Percentiles rank a stretch among this genome's conserved stretches.
Conservation (phyloP, 2,113 vertebrate genomes). For the Poicephalus gulielmi region DNA sequence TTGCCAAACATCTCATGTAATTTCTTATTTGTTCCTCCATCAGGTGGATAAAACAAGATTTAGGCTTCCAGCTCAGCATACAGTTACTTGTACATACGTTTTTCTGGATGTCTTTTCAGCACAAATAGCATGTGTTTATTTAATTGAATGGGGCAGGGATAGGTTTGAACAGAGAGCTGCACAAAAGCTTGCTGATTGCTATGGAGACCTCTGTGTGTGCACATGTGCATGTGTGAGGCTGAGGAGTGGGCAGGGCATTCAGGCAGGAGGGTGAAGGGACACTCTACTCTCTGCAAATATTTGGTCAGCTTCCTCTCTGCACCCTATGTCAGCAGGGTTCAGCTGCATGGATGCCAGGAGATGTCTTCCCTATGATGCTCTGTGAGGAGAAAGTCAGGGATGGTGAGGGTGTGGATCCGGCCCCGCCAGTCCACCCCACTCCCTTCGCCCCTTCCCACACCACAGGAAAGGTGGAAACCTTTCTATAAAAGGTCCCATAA, state of each 20-base stretch:
- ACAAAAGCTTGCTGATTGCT: background rate
- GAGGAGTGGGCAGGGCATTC: background rate
- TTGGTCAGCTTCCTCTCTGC: background rate
- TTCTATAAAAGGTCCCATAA: background rate
- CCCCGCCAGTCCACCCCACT: background rate
- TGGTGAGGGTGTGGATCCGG: accelerated
- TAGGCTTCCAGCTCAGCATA: background rate
- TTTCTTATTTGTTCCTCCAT: background rate
- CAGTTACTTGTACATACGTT: background rate
- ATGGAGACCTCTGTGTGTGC: background rate
- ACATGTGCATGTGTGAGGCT: accelerated
- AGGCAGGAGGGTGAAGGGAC: background rate
- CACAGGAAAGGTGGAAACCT: accelerated
- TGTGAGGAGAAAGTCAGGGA: background rate
- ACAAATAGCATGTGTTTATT: background rate
- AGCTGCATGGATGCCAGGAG: accelerated
- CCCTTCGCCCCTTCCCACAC: background rate
- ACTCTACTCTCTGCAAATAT: background rate
- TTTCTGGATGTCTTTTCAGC: background rate
- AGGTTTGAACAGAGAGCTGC: background rate
- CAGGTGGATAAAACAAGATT: background rate
- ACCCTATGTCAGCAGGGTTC: background rate
- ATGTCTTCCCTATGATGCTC: background rate
- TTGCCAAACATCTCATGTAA: background rate
- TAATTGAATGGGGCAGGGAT: background rate